A percentile compares a stretch with the other conserved stretches of the same genome.
phyloP scores from a whole-genome alignment of 2,113 vertebrate species.

The Nyctereutes procyonoides region DNA sequence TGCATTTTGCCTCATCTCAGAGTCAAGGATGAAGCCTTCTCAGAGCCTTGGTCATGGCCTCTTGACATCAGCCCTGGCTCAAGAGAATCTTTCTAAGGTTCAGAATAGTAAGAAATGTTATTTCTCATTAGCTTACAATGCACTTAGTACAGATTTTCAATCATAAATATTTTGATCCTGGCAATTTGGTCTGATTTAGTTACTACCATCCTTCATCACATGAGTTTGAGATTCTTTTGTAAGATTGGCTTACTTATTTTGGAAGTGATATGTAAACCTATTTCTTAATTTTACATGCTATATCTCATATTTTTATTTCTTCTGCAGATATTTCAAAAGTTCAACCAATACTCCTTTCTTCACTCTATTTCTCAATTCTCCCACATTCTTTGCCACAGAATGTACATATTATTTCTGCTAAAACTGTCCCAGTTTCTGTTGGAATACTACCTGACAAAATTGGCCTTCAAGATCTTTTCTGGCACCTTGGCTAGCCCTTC shows the following conservation, averaged over 20 bases:
- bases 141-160: background rate
- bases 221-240: constrained; percentile 16
- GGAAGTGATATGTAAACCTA: background rate
- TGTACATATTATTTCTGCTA: background rate
- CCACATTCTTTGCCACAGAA: constrained; percentile 31
- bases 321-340: constrained; percentile 10
- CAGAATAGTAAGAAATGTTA: constrained; percentile 3
- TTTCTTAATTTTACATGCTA: background rate
- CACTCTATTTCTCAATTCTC: constrained; percentile 8
- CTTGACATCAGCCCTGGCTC: background rate
- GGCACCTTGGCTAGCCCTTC: background rate
- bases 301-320: background rate
- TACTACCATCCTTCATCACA: background rate
- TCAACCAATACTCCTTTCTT: background rate
- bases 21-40: background rate
- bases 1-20: background rate
- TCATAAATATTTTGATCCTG: background rate
- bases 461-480: constrained; percentile 24
- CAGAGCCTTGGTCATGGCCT: background rate
- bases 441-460: background rate
- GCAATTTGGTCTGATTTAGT: background rate
- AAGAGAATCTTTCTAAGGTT: background rate
- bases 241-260: background rate
- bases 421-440: background rate
- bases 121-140: constrained; percentile 11